Evolutionary conservation across 2,113 vertebrate genomes (phyloP), one percentile per base, ranked within the genome.

Genomic region (Terrapene triunguis): DNA sequence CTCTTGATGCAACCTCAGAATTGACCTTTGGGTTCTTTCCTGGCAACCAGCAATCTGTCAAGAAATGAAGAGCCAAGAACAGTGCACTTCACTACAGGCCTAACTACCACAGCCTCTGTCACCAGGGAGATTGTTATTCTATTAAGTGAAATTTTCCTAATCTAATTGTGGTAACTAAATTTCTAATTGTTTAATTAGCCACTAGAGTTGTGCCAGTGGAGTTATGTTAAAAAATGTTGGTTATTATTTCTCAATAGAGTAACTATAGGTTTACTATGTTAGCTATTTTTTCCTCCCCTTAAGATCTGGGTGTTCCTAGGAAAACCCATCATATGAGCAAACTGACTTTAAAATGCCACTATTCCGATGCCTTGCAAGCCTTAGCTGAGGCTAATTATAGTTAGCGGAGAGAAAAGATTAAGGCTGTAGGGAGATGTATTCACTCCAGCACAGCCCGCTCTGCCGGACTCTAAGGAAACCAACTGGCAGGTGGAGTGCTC

Each of bases 151-250:
- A 57, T 95, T 84, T 93, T 92, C 65, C 48, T 91, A 22, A 16
- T 91, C 76, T 93, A 79, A 82, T 95, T 88, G 84, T 83, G 94
- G 82, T 88, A 88, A 96, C 5, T 7, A 44, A 51, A 83, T 83
- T 91, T 92, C 55, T 97, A 85, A 81, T 93, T 90, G 13, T 42
- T 50, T 90, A 96, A 92, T 89, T 92, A 90, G 79, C 54, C 83
- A 53, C 91, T 84, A 79, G 79, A 57, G 24, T 84, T 89, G 82
- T 93, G 74, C 80, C 72, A 90, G 44, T 8, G 78, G 48, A 87
- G 27, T 87, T 91, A 88, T 95, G 78, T 93, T 25, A 78, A 78
- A 72, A 78, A 89, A 65, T 74, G 74, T 50, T 85, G 51, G 76
- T 92, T 82, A 85, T 74, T 94, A 83, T 95, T 85, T 89, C 84